Evolutionary conservation across 2,888 invertebrate species (phyloP), one percentile per base, ranked within the genome.

Genomic region (Dicycla oo): DNA sequence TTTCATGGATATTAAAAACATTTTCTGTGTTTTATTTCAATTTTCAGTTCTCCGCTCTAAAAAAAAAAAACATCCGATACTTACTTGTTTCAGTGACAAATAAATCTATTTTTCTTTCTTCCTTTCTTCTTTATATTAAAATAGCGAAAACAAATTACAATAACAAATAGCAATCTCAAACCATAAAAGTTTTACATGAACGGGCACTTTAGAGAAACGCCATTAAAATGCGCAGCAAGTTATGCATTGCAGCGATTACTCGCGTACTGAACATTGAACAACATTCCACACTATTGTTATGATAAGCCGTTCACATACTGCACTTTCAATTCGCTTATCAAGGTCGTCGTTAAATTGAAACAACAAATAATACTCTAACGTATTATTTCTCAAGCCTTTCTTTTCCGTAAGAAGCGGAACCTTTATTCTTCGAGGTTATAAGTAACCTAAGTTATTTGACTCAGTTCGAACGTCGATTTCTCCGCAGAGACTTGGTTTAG

Each of bases 281-380:
- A 64, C 72, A 81, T 81, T 80, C 69, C 72, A 23, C 15, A 18
- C 51, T 30, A 73, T 63, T 79, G 67, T 76, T 69, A 43, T 65
- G 56, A 79, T 74, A 73, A 81, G 58, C 23, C 30, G 56, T 65
- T 64, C 64, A 72, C 66, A 69, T 70, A 75, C 54, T 57, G 54
- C 60, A 75, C 73, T 71, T 71, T 65, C 53, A 67, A 80, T 73
- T 69, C 26, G 58, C 71, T 57, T 62, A 73, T 70, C 68, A 83
- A 80, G 73, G 76, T 69, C 38, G 18, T 38, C 30, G 51, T 26
- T 67, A 72, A 49, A 80, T 73, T 73, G 61, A 80, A 80, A 80
- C 51, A 51, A 62, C 49, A 73, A 70, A 71, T 56, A 80, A 57
- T 78, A 74, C 68, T 56, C 43, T n/a, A 66, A 66, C 30, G 26